These are phyloP conservation scores for Trachymyrmex septentrionalis DNA, from an alignment of 1,140 invertebrate genomes.

Conservation along the genomic window DNA sequence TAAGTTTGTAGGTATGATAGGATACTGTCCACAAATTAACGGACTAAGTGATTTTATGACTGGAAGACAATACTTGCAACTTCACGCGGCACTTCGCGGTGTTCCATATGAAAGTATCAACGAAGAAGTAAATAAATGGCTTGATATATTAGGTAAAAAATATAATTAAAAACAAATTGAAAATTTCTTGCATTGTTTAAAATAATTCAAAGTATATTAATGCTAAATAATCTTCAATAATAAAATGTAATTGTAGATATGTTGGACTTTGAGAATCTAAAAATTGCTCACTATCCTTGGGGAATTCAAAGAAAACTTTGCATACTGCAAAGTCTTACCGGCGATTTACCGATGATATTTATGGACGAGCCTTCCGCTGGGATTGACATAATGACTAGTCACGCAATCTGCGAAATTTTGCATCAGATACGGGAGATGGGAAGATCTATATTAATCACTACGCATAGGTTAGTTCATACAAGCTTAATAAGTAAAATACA, in stretches of 20 bases:
- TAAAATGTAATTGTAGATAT: constrained; percentile 66
- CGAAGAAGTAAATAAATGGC: constrained; percentile 87
- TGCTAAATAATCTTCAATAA: background rate
- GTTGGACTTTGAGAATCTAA: constrained; percentile 72
- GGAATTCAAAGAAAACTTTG: constrained; percentile 70
- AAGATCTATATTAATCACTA: constrained; percentile 84
- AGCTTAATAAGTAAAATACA: background rate
- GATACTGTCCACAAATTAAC: constrained; percentile 95
- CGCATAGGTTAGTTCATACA: constrained; percentile 81
- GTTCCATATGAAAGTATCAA: constrained; percentile 87
- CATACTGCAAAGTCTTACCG: constrained; percentile 87
- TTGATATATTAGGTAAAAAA: constrained; percentile 87
- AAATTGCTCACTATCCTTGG: constrained; percentile 72
- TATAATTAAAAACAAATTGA: background rate
- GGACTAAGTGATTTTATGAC: constrained; percentile 94
- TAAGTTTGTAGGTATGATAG: constrained; percentile 85
- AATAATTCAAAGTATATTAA: background rate
- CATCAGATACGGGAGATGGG: constrained; percentile 81
- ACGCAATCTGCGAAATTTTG: constrained; percentile 87
- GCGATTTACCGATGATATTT: constrained; percentile 95
- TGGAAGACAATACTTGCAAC: constrained; percentile 91
- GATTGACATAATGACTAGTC: constrained; percentile 87
- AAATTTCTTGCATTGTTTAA: background rate
- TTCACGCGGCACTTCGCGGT: constrained; percentile 93
- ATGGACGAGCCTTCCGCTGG: constrained; percentile 94